Percentiles rank a stretch among this genome's conserved stretches.
Evolutionary conservation across 2,113 vertebrate genomes (phyloP).

Genomic region (Philantomba maxwellii): DNA sequence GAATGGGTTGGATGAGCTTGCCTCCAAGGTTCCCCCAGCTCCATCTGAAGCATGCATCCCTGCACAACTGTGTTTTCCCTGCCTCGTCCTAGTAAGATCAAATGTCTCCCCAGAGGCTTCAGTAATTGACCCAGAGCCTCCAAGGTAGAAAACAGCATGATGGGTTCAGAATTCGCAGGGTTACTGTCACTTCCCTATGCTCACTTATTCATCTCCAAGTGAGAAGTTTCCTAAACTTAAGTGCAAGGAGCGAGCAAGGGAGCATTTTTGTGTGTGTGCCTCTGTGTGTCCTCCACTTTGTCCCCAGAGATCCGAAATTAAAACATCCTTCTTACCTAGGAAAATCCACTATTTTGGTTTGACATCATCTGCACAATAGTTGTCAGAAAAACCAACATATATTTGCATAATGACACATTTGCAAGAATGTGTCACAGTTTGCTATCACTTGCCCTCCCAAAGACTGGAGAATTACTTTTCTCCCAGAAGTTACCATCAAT

Average conservation of each 20-base stretch:
- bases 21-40: not conserved
- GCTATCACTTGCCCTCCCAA: not conserved
- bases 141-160: not conserved
- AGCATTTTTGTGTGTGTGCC: rapidly evolving
- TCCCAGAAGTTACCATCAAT: not conserved
- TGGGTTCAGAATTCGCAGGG: not conserved
- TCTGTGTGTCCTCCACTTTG: not conserved
- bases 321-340: not conserved
- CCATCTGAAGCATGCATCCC: not conserved
- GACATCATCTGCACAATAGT: not conserved
- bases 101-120: not conserved
- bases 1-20: not conserved
- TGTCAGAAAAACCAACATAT: not conserved
- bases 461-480: not conserved
- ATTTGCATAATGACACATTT: conserved; percentile 27
- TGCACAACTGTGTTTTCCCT: not conserved
- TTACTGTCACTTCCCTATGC: not conserved
- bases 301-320: not conserved
- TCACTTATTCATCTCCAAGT: not conserved
- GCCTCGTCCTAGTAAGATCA: not conserved
- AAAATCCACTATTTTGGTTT: conserved; percentile 25
- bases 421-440: not conserved
- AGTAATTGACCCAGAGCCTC: not conserved
- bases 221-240: not conserved
- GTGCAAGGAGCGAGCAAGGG: not conserved